Evolutionary conservation across 2,113 vertebrate species (phyloP), one percentile per base, ranked within the genome.

Genomic region (Tetrao urogallus): DNA sequence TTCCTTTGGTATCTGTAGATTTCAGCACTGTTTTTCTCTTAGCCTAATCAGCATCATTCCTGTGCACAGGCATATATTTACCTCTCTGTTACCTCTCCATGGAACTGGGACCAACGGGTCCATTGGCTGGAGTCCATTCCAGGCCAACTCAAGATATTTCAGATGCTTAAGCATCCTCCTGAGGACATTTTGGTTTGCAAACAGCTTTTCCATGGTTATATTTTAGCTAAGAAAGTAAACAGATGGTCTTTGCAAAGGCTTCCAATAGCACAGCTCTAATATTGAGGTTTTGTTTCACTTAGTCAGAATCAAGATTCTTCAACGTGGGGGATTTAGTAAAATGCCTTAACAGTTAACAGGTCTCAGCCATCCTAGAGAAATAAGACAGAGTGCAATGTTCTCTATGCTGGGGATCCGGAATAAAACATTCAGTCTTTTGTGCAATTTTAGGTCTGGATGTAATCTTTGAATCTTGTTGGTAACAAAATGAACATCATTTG

Each of bases 111-210:
- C 38, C 27, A 56, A 70, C 14, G 24, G 9, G 27, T 88, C 30
- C 70, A 56, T 40, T 54, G 66, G 65, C 48, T 82, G 10, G 17
- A 65, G 56, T 69, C 61, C 28, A 40, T 56, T 86, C 27, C 76
- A 47, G 66, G 84, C 75, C 88, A 79, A 57, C 56, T 93, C 40
- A 61, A 86, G 81, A 25, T 91, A 86, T 56, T 88, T 86, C 67
- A 82, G 77, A 82, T 71, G 25, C 40, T 93, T 82, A 75, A 89
- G 34, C 57, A 82, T 65, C 50, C 85, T 82, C 88, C 36, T 75
- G 85, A 93, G 76, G 56, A 69, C 66, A 42, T 57, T 88, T 45
- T 15, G 73, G 63, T 36, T 82, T 79, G 40, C 71, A 61, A 79
- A 91, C 36, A 66, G 40, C 50, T 93, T 91, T 93, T 89, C 76